These are phyloP conservation scores for Erpobdella octoculata DNA, from an alignment of 2,888 invertebrate species.

Conservation along the genomic window DNA sequence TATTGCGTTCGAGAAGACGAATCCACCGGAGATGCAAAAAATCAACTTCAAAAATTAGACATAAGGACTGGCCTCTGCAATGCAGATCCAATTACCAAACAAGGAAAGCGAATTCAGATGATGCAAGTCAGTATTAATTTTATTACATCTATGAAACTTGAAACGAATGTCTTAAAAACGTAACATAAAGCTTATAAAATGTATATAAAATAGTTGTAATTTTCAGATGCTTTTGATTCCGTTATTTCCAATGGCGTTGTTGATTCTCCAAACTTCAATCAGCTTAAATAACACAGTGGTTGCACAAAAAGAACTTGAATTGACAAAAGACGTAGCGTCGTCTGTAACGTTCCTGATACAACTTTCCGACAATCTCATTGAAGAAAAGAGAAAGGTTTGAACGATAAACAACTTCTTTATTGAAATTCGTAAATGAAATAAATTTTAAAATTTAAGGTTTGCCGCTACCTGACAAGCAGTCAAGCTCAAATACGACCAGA, in stretches of 20 bases:
- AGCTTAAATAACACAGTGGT: constrained; percentile 22
- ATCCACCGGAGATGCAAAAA: neutral
- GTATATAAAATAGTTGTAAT: neutral
- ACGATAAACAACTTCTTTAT: neutral
- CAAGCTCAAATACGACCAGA: neutral
- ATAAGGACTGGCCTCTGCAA: constrained; percentile 36
- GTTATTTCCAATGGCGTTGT: constrained; percentile 33
- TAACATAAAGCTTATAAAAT: neutral
- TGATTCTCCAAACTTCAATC: constrained; percentile 32
- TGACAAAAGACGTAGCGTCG: constrained; percentile 5
- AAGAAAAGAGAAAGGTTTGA: constrained; percentile 22
- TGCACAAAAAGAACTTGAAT: neutral
- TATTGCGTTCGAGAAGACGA: constrained; percentile 17
- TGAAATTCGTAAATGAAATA: neutral
- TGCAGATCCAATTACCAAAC: constrained; percentile 37
- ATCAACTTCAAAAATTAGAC: constrained; percentile 27
- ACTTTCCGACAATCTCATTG: constrained; percentile 1
- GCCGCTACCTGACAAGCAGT: constrained; percentile 7
- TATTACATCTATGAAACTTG: too few relatives aligned
- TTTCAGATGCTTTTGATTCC: constrained; percentile 35
- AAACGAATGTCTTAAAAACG: neutral
- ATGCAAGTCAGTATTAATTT: constrained; percentile 18
- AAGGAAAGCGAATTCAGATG: constrained; percentile 42
- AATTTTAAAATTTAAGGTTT: neutral
- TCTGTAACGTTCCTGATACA: neutral